Evolutionary conservation across 2,113 vertebrate genomes (phyloP), one percentile per base, ranked within the genome.

Genomic region (Gasterosteus nipponicus): DNA sequence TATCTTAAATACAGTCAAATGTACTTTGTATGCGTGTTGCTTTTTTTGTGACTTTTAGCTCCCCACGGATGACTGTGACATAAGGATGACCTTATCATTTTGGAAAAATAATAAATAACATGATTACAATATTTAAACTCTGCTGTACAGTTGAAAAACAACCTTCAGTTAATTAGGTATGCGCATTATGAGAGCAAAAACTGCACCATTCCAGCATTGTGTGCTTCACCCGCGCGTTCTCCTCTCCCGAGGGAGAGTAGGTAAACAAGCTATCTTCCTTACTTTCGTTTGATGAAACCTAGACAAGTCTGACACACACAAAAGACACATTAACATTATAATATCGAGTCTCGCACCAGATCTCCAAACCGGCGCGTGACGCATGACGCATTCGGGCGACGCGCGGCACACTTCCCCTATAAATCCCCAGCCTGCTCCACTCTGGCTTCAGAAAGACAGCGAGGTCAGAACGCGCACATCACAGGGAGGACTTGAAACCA

Each of bases 331-430:
- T 71, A 69, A 86, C 80, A 60, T 53, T 73, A 31, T 67, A 62
- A 81, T 78, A 73, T 73, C 58, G 38, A 69, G 68, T 83, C 80
- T 47, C 68, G 60, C 49, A 85, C 74, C 72, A 54, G 66, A 74
- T 82, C 82, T 47, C 59, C 62, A 10, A 63, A 44, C 72, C 54
- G 70, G 69, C 57, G 77, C 61, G 71, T 87, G 83, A 85, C 66
- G 79, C 69, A 65, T 92, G 89, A 93, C 90, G 90, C 88, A 53
- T 10, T 12, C 49, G 22, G 82, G 86, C 83, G 91, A 38, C 35
- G 93, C 80, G 93, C 81, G 85, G 83, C 87, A 9, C 54, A 46
- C 16, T 29, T 56, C 54, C 15, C 44, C 76, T 10, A 92, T 93
- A 93, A 81, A 93, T 85, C 12, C 33, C 5, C 82, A 57, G 56